Conservation (phyloP, 37 sponge, comb jelly and placozoan species). For the Theonella swinhoei region DNA sequence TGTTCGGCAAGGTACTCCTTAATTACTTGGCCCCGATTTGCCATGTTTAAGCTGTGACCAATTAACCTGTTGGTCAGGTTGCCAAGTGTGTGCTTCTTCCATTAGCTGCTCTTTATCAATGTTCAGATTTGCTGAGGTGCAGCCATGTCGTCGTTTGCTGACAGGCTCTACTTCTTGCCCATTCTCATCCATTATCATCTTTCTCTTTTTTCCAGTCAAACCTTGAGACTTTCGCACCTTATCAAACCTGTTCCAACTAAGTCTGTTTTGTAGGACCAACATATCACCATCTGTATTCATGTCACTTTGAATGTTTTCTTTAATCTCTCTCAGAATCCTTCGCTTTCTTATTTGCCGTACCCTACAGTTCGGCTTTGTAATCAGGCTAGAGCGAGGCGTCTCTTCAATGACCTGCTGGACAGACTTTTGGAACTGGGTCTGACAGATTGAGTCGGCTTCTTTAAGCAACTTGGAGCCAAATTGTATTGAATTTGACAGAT, state of each 20-base stretch:
- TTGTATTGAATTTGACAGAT: slow-evolving; percentile 1
- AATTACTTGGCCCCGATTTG: slow-evolving; percentile 25
- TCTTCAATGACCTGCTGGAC: neutral
- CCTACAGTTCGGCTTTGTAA: neutral
- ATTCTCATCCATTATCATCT: neutral
- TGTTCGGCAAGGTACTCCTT: slow-evolving; percentile 20
- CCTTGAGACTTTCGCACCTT: slow-evolving; percentile 14
- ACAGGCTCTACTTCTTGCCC: neutral
- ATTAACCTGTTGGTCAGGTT: slow-evolving; percentile 8
- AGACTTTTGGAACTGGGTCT: neutral
- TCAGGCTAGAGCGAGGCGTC: slow-evolving; percentile 1
- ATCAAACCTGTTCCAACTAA: slow-evolving; percentile 13
- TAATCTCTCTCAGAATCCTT: neutral
- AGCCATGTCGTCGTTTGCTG: neutral
- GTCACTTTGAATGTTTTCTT: neutral
- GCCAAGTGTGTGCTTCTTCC: slow-evolving; percentile 18
- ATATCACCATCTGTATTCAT: neutral
- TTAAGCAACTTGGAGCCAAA: neutral
- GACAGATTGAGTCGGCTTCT: neutral
- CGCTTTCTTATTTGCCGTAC: neutral
- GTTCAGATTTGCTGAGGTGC: neutral
- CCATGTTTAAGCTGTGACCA: slow-evolving; percentile 6
- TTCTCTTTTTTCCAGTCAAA: neutral
- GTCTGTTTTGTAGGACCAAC: slow-evolving; percentile 4
- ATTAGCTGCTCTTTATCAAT: neutral